Evolutionary conservation across 2,888 invertebrate genomes (phyloP).

Genomic region (Diaperis boleti): DNA sequence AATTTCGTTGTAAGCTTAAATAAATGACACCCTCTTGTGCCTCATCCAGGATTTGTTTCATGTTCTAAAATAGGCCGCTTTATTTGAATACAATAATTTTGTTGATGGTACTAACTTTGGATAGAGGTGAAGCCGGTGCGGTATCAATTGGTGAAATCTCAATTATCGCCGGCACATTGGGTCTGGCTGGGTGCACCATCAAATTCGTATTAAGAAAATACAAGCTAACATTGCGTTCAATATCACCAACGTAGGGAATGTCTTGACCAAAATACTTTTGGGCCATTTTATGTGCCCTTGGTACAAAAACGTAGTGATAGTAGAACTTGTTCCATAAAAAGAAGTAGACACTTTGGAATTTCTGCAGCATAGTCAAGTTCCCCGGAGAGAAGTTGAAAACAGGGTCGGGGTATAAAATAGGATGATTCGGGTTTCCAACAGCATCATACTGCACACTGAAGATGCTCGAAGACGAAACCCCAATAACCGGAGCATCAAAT

Average conservation of each 20-base stretch:
- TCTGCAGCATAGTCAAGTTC: neutral
- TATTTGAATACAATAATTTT: constrained; percentile 4
- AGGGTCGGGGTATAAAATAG: constrained; percentile 46
- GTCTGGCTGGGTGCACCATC: constrained; percentile 59
- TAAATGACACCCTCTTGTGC: constrained; percentile 48
- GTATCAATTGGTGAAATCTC: constrained; percentile 63
- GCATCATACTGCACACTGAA: constrained; percentile 29
- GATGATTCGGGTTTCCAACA: constrained; percentile 49
- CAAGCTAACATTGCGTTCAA: constrained; percentile 59
- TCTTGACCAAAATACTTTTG: constrained; percentile 42
- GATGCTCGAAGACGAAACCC: constrained; percentile 34
- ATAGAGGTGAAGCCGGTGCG: constrained; percentile 60
- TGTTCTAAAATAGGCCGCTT: constrained; percentile 35
- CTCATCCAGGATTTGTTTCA: constrained; percentile 48
- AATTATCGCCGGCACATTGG: constrained; percentile 63
- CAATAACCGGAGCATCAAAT: constrained; percentile 36
- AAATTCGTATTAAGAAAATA: constrained; percentile 64
- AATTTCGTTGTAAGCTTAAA: constrained; percentile 49
- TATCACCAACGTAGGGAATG: constrained; percentile 43
- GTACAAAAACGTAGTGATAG: constrained; percentile 25
- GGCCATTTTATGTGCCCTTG: constrained; percentile 35
- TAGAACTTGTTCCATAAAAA: constrained; percentile 12
- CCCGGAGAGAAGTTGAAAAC: neutral
- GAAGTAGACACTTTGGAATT: constrained; percentile 8
- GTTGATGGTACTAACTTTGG: constrained; percentile 58